Evolutionary conservation across 2,113 vertebrate species (phyloP).

Genomic region (Anseranas semipalmata): DNA sequence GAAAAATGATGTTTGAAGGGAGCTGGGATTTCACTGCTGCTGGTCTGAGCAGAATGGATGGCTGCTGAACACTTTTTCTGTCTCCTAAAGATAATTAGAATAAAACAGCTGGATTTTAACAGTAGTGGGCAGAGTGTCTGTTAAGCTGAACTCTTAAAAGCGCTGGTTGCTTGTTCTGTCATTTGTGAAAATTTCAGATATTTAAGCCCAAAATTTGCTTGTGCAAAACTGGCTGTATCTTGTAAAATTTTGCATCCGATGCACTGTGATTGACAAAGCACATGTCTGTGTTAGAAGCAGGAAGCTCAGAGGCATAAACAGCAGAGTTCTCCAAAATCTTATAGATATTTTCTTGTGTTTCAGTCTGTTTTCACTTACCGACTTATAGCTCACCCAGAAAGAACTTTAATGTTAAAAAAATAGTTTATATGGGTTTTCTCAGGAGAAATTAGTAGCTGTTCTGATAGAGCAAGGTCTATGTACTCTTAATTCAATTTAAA

Average conservation of each 20-base stretch:
- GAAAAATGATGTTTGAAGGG: constrained; percentile 36
- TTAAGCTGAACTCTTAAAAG: not conserved
- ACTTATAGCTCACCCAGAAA: not conserved
- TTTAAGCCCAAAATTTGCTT: not conserved
- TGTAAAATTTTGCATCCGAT: not conserved
- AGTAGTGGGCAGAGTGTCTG: not conserved
- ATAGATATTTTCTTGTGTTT: constrained; percentile 9
- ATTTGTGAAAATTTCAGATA: not conserved
- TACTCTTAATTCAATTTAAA: constrained; percentile 26
- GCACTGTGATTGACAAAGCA: not conserved
- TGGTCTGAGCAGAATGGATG: not conserved
- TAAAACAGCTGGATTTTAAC: not conserved
- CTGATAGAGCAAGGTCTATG: not conserved
- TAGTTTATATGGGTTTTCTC: not conserved
- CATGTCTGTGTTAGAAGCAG: not conserved
- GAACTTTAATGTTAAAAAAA: not conserved
- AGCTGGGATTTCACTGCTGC: not conserved
- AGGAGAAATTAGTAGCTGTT: constrained; percentile 1
- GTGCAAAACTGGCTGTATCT: not conserved
- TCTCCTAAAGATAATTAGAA: not conserved
- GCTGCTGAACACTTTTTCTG: not conserved
- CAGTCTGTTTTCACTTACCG: constrained; percentile 10
- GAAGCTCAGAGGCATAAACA: not conserved
- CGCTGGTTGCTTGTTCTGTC: not conserved
- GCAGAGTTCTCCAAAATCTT: not conserved